phyloP scores from a whole-genome alignment of 2,113 vertebrate species.

The Papio anubis region DNA sequence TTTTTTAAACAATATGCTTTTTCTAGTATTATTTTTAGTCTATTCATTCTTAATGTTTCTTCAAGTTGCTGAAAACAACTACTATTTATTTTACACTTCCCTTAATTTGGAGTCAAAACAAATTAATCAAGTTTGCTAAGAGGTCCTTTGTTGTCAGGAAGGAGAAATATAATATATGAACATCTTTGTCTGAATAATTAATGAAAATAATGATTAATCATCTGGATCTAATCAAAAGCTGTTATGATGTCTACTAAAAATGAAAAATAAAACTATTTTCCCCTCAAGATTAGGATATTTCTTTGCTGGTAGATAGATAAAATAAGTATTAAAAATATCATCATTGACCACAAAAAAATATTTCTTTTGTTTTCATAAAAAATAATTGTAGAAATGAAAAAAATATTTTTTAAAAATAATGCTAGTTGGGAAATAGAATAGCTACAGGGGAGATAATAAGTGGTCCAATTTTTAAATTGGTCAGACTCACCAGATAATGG shows the following conservation, averaged over 20 bases:
- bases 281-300: background rate
- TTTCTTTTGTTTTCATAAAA: background rate
- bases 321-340: background rate
- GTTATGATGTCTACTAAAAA: background rate
- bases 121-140: slow-evolving; percentile 38
- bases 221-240: slow-evolving; percentile 50
- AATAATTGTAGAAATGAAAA: background rate
- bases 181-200: slow-evolving; percentile 64
- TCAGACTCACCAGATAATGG: background rate
- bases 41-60: slow-evolving; percentile 52
- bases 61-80: slow-evolving; percentile 25
- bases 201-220: slow-evolving; percentile 56
- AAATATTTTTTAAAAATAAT: background rate
- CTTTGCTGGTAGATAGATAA: background rate
- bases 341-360: background rate
- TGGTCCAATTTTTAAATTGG: slow-evolving; percentile 11
- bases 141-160: slow-evolving; percentile 24
- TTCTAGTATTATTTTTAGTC: slow-evolving; percentile 49
- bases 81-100: slow-evolving; percentile 62
- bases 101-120: slow-evolving; percentile 58
- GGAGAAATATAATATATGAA: slow-evolving; percentile 32
- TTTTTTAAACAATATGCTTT: background rate
- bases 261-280: background rate
- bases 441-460: background rate
- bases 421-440: background rate